Conservation (phyloP, 2,113 vertebrate genomes). For the Tachysurus fulvidraco region DNA sequence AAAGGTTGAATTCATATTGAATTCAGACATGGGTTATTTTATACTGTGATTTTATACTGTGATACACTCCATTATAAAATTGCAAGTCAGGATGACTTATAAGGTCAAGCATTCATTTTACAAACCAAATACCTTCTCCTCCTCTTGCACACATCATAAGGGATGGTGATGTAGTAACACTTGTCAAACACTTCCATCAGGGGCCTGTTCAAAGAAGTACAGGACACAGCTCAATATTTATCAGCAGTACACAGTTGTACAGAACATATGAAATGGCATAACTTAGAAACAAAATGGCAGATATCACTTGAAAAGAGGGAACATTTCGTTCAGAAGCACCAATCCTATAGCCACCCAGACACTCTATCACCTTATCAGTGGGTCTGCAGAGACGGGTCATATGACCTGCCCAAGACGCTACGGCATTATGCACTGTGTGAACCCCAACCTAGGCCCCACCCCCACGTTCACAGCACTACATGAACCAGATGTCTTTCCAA, state of each 20-base stretch:
- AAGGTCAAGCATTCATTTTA: neutral
- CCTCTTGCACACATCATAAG: slow-evolving; percentile 78
- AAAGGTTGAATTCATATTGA: neutral
- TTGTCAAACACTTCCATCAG: slow-evolving; percentile 73
- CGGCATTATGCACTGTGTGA: neutral
- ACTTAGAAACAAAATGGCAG: slow-evolving; percentile 6
- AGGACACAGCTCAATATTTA: neutral
- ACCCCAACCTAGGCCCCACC: neutral
- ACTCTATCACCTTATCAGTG: slow-evolving; percentile 36
- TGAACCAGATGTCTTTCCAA: slow-evolving; percentile 18
- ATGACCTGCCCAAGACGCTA: neutral
- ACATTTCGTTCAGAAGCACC: neutral
- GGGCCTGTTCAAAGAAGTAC: slow-evolving; percentile 60
- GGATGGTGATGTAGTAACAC: slow-evolving; percentile 73
- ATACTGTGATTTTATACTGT: neutral
- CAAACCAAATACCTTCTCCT: slow-evolving; percentile 70
- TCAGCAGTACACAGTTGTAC: neutral
- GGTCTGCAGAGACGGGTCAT: slow-evolving; percentile 21
- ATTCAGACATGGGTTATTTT: no score
- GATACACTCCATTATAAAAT: neutral
- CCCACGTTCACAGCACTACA: neutral
- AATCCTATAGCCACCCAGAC: neutral
- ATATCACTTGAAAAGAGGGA: slow-evolving; percentile 17
- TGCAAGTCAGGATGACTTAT: neutral
- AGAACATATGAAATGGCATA: neutral